These are phyloP conservation scores for Crambe crambe DNA, from an alignment of 37 sponge, comb jelly and placozoan genomes.

Conservation along the genomic window DNA sequence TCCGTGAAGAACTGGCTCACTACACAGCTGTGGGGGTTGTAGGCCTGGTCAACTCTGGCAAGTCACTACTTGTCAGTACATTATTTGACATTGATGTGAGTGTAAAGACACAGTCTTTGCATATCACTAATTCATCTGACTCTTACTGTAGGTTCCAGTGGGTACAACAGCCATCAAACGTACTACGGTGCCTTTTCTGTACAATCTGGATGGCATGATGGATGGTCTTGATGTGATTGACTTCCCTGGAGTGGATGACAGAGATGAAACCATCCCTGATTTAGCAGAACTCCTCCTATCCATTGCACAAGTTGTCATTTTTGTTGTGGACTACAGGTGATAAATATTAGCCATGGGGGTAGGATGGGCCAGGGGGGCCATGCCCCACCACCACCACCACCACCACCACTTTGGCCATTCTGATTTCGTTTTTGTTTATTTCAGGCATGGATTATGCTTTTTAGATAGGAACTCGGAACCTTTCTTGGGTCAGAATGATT, in stretches of 20 bases:
- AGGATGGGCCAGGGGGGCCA: no score
- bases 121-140: background rate
- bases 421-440: no score
- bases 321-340: constrained; percentile 75
- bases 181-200: constrained; percentile 72
- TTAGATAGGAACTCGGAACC: no score
- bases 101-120: background rate
- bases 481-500: no score
- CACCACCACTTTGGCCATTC: no score
- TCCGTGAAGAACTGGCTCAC: constrained; percentile 57
- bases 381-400: no score
- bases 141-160: constrained; percentile 34
- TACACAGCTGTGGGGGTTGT: constrained; percentile 64
- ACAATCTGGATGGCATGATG: constrained; percentile 46
- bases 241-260: constrained; percentile 79
- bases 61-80: constrained; percentile 46
- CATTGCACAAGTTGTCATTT: constrained; percentile 61
- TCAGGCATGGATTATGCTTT: no score
- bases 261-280: constrained; percentile 48
- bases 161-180: constrained; percentile 65
- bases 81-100: constrained; percentile 51
- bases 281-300: constrained; percentile 43
- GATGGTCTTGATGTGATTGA: constrained; percentile 70
- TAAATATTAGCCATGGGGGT: background rate
- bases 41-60: constrained; percentile 64